Evolutionary conservation across 2,113 vertebrate genomes (phyloP).

Genomic region (Odobenus rosmarus): DNA sequence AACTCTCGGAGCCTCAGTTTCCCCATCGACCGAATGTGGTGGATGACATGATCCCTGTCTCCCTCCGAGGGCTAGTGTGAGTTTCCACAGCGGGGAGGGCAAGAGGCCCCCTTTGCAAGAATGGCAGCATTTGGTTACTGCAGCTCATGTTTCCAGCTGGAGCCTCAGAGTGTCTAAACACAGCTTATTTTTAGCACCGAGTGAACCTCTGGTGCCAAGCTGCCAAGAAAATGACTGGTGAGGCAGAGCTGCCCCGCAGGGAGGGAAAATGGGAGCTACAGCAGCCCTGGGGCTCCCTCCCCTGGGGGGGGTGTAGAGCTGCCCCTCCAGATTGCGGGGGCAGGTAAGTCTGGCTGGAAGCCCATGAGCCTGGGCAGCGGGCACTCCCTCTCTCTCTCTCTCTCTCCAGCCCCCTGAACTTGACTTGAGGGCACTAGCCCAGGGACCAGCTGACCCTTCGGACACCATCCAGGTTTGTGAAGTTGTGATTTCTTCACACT

Average conservation of each 20-base stretch:
- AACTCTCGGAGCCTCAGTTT: neutral
- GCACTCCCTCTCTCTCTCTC: neutral
- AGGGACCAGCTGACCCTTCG: neutral
- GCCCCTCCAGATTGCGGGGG: neutral
- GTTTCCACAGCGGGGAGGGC: neutral
- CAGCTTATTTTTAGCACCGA: conserved; percentile 67
- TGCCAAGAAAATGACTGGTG: neutral
- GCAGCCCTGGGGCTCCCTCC: neutral
- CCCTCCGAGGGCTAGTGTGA: neutral
- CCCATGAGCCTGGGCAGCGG: too few relatives aligned
- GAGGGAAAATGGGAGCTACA: neutral
- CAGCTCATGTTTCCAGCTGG: neutral
- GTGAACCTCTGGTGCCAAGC: neutral
- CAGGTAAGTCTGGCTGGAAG: neutral
- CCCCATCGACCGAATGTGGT: neutral
- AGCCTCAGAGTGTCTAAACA: conserved; percentile 31
- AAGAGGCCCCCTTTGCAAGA: neutral
- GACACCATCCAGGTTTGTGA: neutral
- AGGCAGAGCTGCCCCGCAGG: neutral
- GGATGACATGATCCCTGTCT: accelerated
- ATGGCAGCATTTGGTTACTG: neutral
- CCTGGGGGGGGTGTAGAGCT: accelerated
- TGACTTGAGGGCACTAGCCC: neutral
- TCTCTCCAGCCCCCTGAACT: neutral
- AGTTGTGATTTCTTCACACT: neutral